phyloP scores from a whole-genome alignment of 2,113 vertebrate genomes.

The Forbesichthys papilliferus region DNA sequence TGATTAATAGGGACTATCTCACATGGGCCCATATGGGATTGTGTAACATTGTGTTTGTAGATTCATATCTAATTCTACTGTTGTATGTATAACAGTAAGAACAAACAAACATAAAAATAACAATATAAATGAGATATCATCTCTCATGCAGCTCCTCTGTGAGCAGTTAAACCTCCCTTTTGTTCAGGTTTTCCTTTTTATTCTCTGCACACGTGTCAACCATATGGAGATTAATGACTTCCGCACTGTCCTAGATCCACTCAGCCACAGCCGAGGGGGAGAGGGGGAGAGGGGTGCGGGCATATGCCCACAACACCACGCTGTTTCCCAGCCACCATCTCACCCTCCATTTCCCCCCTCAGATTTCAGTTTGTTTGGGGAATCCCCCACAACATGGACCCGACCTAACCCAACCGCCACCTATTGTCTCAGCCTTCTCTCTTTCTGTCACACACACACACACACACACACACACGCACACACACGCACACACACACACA shows the following conservation, averaged over 20 bases:
- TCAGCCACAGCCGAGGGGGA: conserved; percentile 38
- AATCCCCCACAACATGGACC: conserved; percentile 58
- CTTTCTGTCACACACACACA: not conserved
- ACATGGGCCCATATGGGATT: too few relatives aligned
- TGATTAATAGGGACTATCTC: too few relatives aligned
- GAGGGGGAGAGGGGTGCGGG: conserved; percentile 21
- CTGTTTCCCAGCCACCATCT: not conserved
- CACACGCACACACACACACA: conserved; percentile 2
- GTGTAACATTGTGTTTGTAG: too few relatives aligned
- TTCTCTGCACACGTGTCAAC: conserved; percentile 53
- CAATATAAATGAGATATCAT: conserved; percentile 49
- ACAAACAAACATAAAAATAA: conserved; percentile 45
- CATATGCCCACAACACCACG: conserved; percentile 36
- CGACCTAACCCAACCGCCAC: conserved; percentile 34
- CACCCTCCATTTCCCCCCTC: conserved; percentile 20
- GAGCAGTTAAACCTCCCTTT: conserved; percentile 32
- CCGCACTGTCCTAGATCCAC: conserved; percentile 56
- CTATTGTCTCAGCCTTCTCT: conserved; percentile 42
- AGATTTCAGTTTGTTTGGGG: conserved; percentile 51
- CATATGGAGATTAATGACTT: conserved; percentile 75
- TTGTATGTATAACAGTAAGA: conserved; percentile 16
- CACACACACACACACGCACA: conserved; percentile 1
- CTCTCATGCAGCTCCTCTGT: conserved; percentile 4
- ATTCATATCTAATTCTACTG: not conserved
- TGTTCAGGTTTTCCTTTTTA: conserved; percentile 36